A percentile compares a stretch with the other conserved stretches of the same genome.
These are phyloP conservation scores for Pedionomus torquatus DNA, from an alignment of 2,113 vertebrate species.

Conservation along the genomic window DNA sequence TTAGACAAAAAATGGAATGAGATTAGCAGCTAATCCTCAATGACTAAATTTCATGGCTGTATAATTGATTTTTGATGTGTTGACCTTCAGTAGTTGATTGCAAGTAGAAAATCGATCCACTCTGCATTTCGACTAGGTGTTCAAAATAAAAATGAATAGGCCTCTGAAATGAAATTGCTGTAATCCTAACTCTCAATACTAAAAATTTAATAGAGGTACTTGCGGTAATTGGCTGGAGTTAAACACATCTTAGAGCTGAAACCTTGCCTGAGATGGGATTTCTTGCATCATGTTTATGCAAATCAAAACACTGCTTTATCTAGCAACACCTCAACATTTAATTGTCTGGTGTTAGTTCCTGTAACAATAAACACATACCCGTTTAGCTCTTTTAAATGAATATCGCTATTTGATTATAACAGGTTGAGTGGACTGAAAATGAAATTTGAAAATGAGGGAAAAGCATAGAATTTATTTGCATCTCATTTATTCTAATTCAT, in stretches of 20 bases:
- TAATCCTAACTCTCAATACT: conserved; percentile 72
- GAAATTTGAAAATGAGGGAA: conserved; percentile 82
- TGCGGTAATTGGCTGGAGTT: conserved; percentile 79
- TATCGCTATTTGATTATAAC: conserved; percentile 84
- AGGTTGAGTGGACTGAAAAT: conserved; percentile 87
- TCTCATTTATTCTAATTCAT: conserved; percentile 79
- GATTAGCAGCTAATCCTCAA: conserved; percentile 75
- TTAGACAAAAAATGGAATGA: conserved; percentile 55
- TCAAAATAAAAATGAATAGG: conserved; percentile 72
- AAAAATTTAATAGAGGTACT: conserved; percentile 77
- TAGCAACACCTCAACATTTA: conserved; percentile 86
- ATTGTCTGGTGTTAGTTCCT: conserved; percentile 85
- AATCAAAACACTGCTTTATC: conserved; percentile 83
- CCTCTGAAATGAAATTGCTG: conserved; percentile 69
- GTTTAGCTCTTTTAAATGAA: conserved; percentile 87
- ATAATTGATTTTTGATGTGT: conserved; percentile 78
- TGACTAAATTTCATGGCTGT: conserved; percentile 69
- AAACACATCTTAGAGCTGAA: conserved; percentile 74
- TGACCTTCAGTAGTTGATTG: conserved; percentile 66
- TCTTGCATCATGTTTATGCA: conserved; percentile 82
- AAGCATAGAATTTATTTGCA: conserved; percentile 82
- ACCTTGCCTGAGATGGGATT: conserved; percentile 77
- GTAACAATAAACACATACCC: conserved; percentile 85
- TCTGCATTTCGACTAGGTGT: conserved; percentile 68
- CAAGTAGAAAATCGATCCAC: conserved; percentile 67